Evolutionary conservation across 2,797 vertebrate species (phyloP).

Genomic region (Acridotheres tristis): DNA sequence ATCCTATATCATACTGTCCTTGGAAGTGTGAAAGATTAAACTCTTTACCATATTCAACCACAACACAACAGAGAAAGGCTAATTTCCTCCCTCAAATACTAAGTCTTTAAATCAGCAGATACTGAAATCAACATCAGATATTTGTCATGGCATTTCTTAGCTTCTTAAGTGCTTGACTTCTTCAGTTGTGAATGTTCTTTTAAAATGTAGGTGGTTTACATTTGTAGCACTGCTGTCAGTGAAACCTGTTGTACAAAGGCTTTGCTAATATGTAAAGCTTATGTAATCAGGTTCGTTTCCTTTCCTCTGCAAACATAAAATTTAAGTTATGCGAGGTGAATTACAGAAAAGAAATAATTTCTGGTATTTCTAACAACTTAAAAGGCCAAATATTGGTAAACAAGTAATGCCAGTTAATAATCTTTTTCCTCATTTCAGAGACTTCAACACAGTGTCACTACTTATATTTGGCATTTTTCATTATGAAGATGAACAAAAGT

Average conservation of each 20-base stretch:
- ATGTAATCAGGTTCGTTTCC: background rate
- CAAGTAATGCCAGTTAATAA: background rate
- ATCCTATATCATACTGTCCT: background rate
- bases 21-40: background rate
- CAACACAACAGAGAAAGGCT: background rate
- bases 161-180: background rate
- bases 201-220: background rate
- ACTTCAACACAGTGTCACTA: background rate
- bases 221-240: background rate
- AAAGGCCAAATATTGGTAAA: background rate
- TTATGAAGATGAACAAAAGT: background rate
- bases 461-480: background rate
- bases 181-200: background rate
- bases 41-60: accelerated
- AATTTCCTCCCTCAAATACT: background rate
- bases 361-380: background rate
- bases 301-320: background rate
- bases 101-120: background rate
- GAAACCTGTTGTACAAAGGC: background rate
- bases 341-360: background rate
- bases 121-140: background rate
- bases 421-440: background rate
- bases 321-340: background rate
- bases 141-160: background rate
- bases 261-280: background rate